Conservation (phyloP, 2,113 vertebrate species). For the Phocoena phocoena region DNA sequence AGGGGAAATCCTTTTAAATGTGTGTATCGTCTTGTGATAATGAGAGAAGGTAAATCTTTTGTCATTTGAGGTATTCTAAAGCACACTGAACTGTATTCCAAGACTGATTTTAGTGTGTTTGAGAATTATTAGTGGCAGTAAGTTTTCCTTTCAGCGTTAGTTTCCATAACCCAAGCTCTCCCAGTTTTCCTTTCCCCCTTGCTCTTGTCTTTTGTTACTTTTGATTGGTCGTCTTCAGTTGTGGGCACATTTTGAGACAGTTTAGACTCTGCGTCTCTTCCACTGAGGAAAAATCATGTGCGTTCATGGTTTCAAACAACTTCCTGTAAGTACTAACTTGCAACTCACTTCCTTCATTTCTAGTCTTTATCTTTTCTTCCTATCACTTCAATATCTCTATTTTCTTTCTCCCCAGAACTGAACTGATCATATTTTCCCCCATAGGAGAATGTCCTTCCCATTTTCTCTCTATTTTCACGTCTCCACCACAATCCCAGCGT, state of each 20-base stretch:
- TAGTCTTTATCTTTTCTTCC: neutral
- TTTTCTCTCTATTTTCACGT: neutral
- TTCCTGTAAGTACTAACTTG: neutral
- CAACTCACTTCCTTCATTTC: neutral
- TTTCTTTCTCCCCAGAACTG: neutral
- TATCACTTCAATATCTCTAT: neutral
- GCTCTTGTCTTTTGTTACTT: neutral
- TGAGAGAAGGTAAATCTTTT: neutral
- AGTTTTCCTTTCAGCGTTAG: neutral
- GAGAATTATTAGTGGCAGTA: neutral
- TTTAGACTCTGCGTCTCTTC: neutral
- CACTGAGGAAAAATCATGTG: neutral
- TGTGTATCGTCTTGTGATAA: neutral
- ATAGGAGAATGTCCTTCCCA: neutral
- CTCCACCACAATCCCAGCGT: neutral
- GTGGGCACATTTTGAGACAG: neutral
- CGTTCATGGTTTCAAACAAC: neutral
- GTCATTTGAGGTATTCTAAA: neutral
- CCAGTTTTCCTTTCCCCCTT: neutral
- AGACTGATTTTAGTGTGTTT: neutral
- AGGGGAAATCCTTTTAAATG: neutral
- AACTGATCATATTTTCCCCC: neutral
- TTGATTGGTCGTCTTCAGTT: neutral
- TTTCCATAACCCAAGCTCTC: neutral
- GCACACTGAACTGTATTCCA: neutral